phyloP scores from a whole-genome alignment of 2,113 vertebrate genomes.

The Prinia subflava region DNA sequence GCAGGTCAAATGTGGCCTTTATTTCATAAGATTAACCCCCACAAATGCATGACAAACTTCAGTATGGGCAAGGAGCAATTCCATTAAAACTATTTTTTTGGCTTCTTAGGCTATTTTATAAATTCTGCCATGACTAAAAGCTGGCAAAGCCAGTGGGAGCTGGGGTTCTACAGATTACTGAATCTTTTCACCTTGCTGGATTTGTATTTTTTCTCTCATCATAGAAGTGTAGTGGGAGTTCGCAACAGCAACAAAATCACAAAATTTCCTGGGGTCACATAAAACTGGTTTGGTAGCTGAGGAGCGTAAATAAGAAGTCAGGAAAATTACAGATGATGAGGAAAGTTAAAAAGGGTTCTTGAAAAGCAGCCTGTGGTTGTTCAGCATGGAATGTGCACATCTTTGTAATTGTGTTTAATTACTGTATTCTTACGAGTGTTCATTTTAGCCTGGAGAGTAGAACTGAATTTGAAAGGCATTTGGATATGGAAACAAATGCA shows the following conservation, averaged over 20 bases:
- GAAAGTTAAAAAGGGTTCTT: neutral
- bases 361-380: neutral
- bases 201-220: neutral
- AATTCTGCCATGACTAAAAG: neutral
- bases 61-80: rapidly evolving
- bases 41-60: neutral
- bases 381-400: neutral
- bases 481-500: neutral
- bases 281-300: neutral
- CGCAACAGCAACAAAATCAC: neutral
- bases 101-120: neutral
- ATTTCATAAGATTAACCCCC: neutral
- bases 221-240: neutral
- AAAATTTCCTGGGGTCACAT: rapidly evolving
- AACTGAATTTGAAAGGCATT: neutral
- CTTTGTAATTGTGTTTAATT: conserved; percentile 25
- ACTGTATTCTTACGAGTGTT: rapidly evolving
- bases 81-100: neutral
- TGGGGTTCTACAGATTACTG: neutral
- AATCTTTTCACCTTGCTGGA: neutral
- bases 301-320: neutral
- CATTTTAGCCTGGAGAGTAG: neutral
- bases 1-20: neutral
- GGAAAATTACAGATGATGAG: neutral
- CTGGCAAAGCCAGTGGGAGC: neutral